Evolutionary conservation across 2,797 vertebrate species (phyloP).

Genomic region (Danio jaintianensis): DNA sequence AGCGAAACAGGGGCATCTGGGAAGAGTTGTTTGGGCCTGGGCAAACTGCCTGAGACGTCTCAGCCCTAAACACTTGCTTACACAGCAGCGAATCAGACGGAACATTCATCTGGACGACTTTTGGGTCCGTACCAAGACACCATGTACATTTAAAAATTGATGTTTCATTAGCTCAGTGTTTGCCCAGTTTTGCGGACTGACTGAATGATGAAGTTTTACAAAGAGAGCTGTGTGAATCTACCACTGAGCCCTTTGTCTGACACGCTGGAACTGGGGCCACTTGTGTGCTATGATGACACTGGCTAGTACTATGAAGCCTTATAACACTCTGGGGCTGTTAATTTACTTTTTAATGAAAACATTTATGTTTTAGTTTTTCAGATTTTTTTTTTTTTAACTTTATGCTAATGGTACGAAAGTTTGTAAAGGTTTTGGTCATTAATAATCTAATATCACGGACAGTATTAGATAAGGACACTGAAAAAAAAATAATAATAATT

Average conservation of each 20-base stretch:
- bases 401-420: too few species aligned
- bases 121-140: constrained; percentile 29
- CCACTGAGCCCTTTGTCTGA: constrained; percentile 5
- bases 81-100: constrained; percentile 31
- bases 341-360: too few species aligned
- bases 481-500: too few species aligned
- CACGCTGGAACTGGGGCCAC: too few species aligned
- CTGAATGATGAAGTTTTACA: constrained; percentile 31
- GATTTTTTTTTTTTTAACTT: too few species aligned
- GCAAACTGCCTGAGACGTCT: constrained; percentile 26
- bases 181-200: neutral
- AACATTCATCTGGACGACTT: constrained; percentile 36
- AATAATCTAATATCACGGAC: too few species aligned
- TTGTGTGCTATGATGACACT: neutral
- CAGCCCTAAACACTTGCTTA: constrained; percentile 20
- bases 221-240: constrained; percentile 12
- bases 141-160: constrained; percentile 42
- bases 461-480: too few species aligned
- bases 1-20: constrained; percentile 55
- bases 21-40: constrained; percentile 44
- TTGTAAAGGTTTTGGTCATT: too few species aligned
- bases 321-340: neutral
- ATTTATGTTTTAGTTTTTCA: too few species aligned
- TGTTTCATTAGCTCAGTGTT: constrained; percentile 36
- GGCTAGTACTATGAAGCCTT: constrained; percentile 15